A percentile compares a stretch with the other conserved stretches of the same genome.
Evolutionary conservation across 2,888 invertebrate genomes (phyloP).

Genomic region (Apodemia zela): DNA sequence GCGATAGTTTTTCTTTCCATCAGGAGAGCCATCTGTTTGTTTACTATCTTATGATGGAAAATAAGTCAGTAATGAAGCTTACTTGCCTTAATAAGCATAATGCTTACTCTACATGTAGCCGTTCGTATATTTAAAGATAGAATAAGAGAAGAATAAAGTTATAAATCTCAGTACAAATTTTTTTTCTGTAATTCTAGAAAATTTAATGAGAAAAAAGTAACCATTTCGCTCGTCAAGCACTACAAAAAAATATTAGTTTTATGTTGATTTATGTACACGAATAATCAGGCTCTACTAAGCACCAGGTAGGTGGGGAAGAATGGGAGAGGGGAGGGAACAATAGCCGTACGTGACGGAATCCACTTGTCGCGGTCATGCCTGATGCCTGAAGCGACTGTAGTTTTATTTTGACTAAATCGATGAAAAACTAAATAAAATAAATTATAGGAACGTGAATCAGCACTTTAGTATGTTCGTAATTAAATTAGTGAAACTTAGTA

Average conservation of each 20-base stretch:
- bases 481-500: background rate
- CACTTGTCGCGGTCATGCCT: constrained; percentile 62
- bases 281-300: constrained; percentile 18
- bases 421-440: constrained; percentile 5
- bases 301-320: constrained; percentile 32
- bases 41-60: too few species aligned
- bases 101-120: too few species aligned
- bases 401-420: constrained; percentile 6
- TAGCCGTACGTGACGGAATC: constrained; percentile 75
- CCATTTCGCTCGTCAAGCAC: background rate
- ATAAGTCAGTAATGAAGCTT: too few species aligned
- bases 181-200: too few species aligned
- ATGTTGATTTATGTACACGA: constrained; percentile 16
- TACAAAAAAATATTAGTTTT: constrained; percentile 3
- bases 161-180: too few species aligned
- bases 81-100: too few species aligned
- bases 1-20: too few species aligned
- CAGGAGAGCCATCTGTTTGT: too few species aligned
- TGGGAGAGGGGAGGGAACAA: constrained; percentile 51
- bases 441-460: background rate
- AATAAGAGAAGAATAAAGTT: too few species aligned
- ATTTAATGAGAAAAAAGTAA: background rate
- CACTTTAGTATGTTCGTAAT: background rate
- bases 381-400: constrained; percentile 6
- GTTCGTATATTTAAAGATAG: too few species aligned